A percentile compares a stretch with the other conserved stretches of the same genome.
phyloP scores from a whole-genome alignment of 2,113 vertebrate genomes.

The Phoenicopterus ruber region DNA sequence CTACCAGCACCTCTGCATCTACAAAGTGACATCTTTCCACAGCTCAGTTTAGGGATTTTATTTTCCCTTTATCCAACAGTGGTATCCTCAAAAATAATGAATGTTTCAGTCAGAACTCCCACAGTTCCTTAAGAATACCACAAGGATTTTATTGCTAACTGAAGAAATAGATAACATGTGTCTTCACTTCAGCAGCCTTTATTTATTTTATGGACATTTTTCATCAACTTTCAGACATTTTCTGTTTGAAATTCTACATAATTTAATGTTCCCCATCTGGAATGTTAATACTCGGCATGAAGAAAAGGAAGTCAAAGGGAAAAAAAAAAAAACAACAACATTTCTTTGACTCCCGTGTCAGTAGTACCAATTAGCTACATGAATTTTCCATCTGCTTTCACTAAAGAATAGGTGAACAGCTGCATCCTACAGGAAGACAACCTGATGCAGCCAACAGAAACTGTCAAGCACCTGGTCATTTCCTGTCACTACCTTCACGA shows the following conservation, averaged over 20 bases:
- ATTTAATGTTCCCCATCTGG: slow-evolving; percentile 62
- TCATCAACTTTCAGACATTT: slow-evolving; percentile 57
- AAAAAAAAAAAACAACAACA: background rate
- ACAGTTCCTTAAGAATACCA: slow-evolving; percentile 41
- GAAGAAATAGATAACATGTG: slow-evolving; percentile 63
- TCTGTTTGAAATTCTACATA: slow-evolving; percentile 63
- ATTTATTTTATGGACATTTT: slow-evolving; percentile 62
- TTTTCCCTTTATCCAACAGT: background rate
- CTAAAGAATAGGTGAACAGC: slow-evolving; percentile 44
- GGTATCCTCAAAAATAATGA: slow-evolving; percentile 11
- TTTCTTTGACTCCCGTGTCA: slow-evolving; percentile 50
- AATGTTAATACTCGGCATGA: slow-evolving; percentile 32
- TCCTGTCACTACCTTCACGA: background rate
- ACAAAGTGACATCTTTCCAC: background rate
- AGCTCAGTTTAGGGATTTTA: slow-evolving; percentile 1
- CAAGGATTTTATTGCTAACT: slow-evolving; percentile 50
- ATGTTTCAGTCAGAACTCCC: slow-evolving; percentile 32
- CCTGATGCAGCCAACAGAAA: slow-evolving; percentile 32
- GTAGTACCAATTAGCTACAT: slow-evolving; percentile 62
- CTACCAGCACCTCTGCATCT: slow-evolving; percentile 8
- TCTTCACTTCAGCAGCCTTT: slow-evolving; percentile 49
- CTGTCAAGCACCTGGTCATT: slow-evolving; percentile 43
- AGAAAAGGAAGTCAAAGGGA: slow-evolving; percentile 17
- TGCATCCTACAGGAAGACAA: slow-evolving; percentile 59
- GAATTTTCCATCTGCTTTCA: slow-evolving; percentile 57